These are phyloP conservation scores for Dreissena rostriformis DNA, from an alignment of 1,140 invertebrate genomes.

Conservation along the genomic window DNA sequence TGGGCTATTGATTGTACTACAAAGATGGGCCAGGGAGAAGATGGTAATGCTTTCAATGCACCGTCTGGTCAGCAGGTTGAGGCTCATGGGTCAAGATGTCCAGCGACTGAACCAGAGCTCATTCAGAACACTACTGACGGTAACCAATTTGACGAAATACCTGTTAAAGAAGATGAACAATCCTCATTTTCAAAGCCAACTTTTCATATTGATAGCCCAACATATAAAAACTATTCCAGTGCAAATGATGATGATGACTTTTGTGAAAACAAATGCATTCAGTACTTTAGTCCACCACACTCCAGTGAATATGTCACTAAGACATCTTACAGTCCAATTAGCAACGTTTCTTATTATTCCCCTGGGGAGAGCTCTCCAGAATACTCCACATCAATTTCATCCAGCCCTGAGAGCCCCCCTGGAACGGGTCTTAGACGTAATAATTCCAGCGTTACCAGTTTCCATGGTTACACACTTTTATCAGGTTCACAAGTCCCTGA, in stretches of 20 bases:
- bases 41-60: background rate
- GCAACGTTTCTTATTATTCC: slow-evolving; percentile 55
- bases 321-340: slow-evolving; percentile 57
- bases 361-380: slow-evolving; percentile 12
- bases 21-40: background rate
- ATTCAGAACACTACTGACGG: background rate
- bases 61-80: background rate
- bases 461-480: slow-evolving; percentile 1
- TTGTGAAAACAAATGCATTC: slow-evolving; percentile 30
- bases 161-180: background rate
- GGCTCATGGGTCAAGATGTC: background rate
- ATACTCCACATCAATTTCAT: slow-evolving; percentile 25
- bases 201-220: slow-evolving; percentile 59
- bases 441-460: slow-evolving; percentile 6
- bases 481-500: slow-evolving; percentile 11
- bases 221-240: slow-evolving; percentile 48
- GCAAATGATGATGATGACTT: slow-evolving; percentile 24
- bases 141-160: background rate
- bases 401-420: slow-evolving; percentile 1
- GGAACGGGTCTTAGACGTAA: background rate
- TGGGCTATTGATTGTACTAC: background rate
- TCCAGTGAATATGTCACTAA: background rate
- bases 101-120: background rate
- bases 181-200: background rate
- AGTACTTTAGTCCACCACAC: slow-evolving; percentile 34